Conservation (phyloP, 2,113 vertebrate genomes). For the Psittacus erithacus region DNA sequence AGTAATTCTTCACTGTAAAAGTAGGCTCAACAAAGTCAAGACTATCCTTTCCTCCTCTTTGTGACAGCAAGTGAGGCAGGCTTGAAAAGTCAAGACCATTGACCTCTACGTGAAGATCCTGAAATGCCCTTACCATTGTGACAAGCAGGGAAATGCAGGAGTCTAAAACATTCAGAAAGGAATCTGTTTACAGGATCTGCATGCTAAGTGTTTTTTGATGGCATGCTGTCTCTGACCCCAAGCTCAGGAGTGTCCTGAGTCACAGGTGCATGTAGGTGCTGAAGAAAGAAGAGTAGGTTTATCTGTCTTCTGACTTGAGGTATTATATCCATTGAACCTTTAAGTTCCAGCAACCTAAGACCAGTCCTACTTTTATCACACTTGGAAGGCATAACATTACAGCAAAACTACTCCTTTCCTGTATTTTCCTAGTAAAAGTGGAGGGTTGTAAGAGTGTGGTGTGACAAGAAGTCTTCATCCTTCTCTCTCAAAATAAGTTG, state of each 20-base stretch:
- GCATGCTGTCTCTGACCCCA: neutral
- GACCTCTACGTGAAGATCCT: neutral
- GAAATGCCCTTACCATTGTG: neutral
- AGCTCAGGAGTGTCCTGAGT: neutral
- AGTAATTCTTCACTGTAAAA: neutral
- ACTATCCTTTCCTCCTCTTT: neutral
- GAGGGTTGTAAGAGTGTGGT: neutral
- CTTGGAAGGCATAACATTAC: neutral
- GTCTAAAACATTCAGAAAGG: neutral
- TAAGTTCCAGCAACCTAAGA: neutral
- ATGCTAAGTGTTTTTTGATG: neutral
- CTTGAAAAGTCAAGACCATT: neutral
- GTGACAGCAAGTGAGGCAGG: neutral
- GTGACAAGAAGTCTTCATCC: neutral
- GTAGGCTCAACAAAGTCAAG: neutral
- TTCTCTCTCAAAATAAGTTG: neutral
- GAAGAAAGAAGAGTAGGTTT: neutral
- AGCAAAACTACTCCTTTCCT: neutral
- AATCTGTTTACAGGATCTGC: neutral
- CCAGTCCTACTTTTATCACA: neutral
- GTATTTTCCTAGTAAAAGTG: neutral
- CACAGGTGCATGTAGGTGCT: neutral
- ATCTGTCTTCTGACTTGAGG: neutral
- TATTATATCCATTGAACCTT: neutral
- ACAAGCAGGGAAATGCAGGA: neutral